A percentile compares a stretch with the other conserved stretches of the same genome.
phyloP scores from a whole-genome alignment of 2,888 invertebrate genomes.

The Dynastes maya region DNA sequence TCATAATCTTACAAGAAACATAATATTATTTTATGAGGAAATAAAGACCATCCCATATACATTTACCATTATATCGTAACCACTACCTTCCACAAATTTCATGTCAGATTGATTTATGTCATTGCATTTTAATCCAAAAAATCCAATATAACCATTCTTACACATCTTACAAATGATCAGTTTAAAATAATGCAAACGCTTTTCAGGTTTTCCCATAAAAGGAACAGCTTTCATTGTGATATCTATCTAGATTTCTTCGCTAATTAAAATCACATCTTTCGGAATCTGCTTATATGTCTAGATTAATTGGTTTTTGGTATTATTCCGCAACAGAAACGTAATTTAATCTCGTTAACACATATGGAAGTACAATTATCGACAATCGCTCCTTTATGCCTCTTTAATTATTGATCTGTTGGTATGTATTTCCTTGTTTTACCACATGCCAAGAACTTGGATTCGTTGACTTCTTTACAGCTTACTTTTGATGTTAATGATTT shows the following conservation, averaged over 20 bases:
- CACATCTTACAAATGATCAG: no score
- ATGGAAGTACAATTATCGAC: not conserved
- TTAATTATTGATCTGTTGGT: not conserved
- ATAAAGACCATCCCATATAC: no score
- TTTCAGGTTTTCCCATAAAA: not conserved
- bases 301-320: slow-evolving; percentile 11
- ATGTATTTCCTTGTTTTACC: no score
- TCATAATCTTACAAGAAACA: no score
- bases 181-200: slow-evolving; percentile 5
- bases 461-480: not conserved
- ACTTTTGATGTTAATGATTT: slow-evolving; percentile 3
- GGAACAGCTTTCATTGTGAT: not conserved
- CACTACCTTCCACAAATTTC: no score
- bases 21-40: no score
- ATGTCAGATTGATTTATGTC: no score
- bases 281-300: slow-evolving; percentile 3
- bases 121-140: no score
- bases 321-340: not conserved
- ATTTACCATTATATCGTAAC: no score
- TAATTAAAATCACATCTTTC: slow-evolving; percentile 8
- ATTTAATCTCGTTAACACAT: not conserved
- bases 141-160: no score
- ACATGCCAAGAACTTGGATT: not conserved
- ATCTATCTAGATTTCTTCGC: slow-evolving; percentile 3
- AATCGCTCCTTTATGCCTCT: not conserved